phyloP scores from a whole-genome alignment of 2,797 vertebrate species.

The Prionace glauca region DNA sequence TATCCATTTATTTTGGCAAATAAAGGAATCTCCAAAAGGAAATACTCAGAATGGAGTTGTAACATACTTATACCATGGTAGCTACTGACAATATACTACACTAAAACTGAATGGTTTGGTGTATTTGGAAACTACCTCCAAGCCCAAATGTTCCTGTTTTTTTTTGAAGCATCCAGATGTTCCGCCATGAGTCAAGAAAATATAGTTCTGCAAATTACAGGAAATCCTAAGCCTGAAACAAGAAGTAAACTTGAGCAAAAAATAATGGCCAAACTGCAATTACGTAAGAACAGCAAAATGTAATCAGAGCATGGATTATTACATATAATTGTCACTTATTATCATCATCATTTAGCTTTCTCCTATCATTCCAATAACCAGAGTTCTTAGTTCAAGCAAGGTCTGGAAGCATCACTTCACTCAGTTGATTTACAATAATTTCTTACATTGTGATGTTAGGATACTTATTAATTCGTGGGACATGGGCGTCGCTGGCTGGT shows the following conservation, averaged over 20 bases:
- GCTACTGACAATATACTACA: too few relatives aligned
- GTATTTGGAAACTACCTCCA: conserved; percentile 7
- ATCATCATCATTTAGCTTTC: background rate
- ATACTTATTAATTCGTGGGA: too few relatives aligned
- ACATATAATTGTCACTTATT: background rate
- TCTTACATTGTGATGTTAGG: background rate
- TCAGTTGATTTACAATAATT: background rate
- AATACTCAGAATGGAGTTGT: background rate
- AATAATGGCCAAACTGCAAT: conserved; percentile 7
- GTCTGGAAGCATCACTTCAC: background rate
- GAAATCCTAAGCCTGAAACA: conserved; percentile 22
- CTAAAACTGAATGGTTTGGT: conserved; percentile 28
- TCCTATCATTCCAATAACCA: background rate
- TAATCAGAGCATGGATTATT: background rate
- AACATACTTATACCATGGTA: background rate
- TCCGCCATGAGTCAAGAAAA: conserved; percentile 50
- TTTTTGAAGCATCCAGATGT: conserved; percentile 37
- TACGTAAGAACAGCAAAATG: background rate
- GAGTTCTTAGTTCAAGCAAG: background rate
- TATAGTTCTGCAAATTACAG: conserved; percentile 49
- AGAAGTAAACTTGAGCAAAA: conserved; percentile 25
- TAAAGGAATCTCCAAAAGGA: background rate
- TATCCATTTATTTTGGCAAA: background rate
- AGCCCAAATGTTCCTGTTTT: conserved; percentile 53
- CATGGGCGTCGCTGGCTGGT: too few relatives aligned